Base-by-base conservation (phyloP, 2,888 invertebrate species). In the Lepeophtheirus nordmannii region DNA sequence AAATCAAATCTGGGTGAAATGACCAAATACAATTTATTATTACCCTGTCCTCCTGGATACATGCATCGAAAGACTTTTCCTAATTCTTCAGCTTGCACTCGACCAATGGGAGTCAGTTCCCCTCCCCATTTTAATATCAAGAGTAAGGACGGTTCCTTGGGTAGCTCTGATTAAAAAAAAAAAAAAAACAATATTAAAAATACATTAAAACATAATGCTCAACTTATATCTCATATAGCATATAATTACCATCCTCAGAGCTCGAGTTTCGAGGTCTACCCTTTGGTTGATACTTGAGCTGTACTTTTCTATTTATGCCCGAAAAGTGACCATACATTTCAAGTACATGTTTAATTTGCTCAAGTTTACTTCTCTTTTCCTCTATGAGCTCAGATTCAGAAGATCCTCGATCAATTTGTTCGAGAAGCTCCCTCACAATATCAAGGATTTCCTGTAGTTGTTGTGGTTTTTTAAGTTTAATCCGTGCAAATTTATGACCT, bases 281-380 rank as follows among this genome's bases (percentile, higher is more conserved):
- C 72, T 89, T 85, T 1, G 94, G 94, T 77, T 96, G 92, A 78
- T 97, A 97, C 79, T 99, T 99, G 84, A 98, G 86, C 81, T 98
- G 98, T 69, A 99, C 96, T 80, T 98, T 98, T 70, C 98, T 86
- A 81, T 98, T 98, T 73, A 99, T 99, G 58, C 98, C 98, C 60
- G 96, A 97, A 80, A 99, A 99, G 79, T 98, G 93, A 0, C 96
- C 97, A 76, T 78, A 94, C 98, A 98, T 99, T 83, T 99, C 98
- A n/a, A 99, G 79, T 57, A 99, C 98, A 72, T 91, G 88, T 77
- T 97, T 94, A 23, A 99, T 80, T 76, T 99, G 98, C 73, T 96
- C 94, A 70, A 98, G 78, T 78, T 98, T 98, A 60, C 89, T 89
- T 74, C 90, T 90, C 74, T 96, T 94, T 77, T 97, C 96, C 74